A percentile compares a stretch with the other conserved stretches of the same genome.
Conservation (phyloP, 2,113 vertebrate species). For the Solea senegalensis region DNA sequence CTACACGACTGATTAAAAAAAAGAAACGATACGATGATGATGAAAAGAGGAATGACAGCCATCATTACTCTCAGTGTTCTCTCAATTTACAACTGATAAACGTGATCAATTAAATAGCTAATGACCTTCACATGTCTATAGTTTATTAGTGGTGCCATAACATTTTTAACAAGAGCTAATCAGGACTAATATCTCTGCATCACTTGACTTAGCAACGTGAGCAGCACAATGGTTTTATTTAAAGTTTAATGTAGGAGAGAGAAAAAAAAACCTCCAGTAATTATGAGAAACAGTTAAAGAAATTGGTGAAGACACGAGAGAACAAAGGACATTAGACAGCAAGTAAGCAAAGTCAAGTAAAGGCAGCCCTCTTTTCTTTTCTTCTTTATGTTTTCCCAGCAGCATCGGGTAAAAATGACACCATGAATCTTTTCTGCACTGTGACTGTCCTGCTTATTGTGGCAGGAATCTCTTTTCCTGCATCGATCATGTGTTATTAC, state of each 20-base stretch:
- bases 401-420: constrained; percentile 11
- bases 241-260: no score
- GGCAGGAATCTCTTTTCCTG: constrained; percentile 3
- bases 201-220: constrained; percentile 25
- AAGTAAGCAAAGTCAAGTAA: not conserved
- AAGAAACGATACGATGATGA: no score
- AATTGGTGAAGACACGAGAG: constrained; percentile 27
- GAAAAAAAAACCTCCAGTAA: constrained; percentile 19
- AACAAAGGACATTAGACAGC: not conserved
- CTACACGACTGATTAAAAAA: no score
- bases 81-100: constrained; percentile 4
- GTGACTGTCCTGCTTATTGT: constrained; percentile 4
- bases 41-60: no score
- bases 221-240: not conserved
- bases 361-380: not conserved
- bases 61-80: not conserved
- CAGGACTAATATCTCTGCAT: constrained; percentile 22
- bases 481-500: constrained; percentile 41
- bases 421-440: constrained; percentile 17
- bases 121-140: constrained; percentile 13
- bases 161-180: constrained; percentile 41
- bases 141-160: constrained; percentile 43
- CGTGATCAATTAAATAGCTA: not conserved
- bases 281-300: constrained; percentile 25
- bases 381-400: constrained; percentile 3